Percentiles rank a stretch among this genome's conserved stretches.
Conservation (phyloP, 2,888 invertebrate species). For the Nymphalis c-album region DNA sequence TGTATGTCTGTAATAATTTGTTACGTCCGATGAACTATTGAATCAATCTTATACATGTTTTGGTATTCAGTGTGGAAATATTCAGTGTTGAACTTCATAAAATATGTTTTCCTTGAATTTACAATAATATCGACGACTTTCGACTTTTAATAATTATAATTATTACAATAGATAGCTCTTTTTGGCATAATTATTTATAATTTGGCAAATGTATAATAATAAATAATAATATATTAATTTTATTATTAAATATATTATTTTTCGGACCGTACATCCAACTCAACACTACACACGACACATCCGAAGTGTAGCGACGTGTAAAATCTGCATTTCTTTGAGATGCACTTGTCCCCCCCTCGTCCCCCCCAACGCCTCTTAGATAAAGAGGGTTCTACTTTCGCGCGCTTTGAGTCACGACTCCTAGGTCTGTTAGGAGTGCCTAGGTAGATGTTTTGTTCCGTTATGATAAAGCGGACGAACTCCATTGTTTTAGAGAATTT, state of each 20-base stretch:
- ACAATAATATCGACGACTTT: no score
- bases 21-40: no score
- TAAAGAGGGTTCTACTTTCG: constrained; percentile 79
- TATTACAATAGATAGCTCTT: no score
- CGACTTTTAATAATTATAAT: no score
- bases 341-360: constrained; percentile 71
- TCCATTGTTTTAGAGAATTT: constrained; percentile 44
- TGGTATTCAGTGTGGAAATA: no score
- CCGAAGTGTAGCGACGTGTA: constrained; percentile 81
- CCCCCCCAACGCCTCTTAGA: constrained; percentile 65
- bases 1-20: no score
- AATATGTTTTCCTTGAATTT: no score
- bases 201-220: no score
- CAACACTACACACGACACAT: constrained; percentile 69
- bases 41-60: no score
- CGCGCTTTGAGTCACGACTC: constrained; percentile 72
- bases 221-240: constrained; percentile 6
- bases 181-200: no score
- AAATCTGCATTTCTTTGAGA: constrained; percentile 82
- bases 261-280: constrained; percentile 52
- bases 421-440: constrained; percentile 67
- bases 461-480: constrained; percentile 51
- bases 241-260: constrained; percentile 26
- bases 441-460: constrained; percentile 52
- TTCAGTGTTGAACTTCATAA: no score